Base-by-base conservation (phyloP, 2,113 vertebrate genomes). In the Boleophthalmus pectinirostris region DNA sequence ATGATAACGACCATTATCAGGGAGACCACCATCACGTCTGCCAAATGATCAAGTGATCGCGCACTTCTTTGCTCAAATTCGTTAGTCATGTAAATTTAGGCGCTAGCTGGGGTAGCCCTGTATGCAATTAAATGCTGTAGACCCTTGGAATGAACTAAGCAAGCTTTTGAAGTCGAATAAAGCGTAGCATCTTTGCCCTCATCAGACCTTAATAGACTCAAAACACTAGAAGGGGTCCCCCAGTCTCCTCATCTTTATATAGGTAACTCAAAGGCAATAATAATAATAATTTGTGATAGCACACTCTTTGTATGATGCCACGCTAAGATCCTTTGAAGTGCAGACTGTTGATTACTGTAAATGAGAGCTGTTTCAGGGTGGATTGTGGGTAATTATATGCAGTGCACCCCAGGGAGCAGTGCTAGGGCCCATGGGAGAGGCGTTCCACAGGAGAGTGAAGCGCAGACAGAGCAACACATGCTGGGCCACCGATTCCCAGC, bases 311-410 rank as follows among this genome's bases (percentile, higher is more conserved):
- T 91, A 82, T 88, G 88, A 89, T 89, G 89, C 85, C 85, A 90
- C 88, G 87, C 83, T 54, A 84, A 90, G 56, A 89, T 89, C 88
- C 90, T 93, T 90, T 92, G 92, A 92, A 91, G 90, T 90, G 87
- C 88, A 89, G 89, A 90, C 88, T 92, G 91, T 92, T 92, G 90
- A 92, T 92, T 92, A 90, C 90, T 90, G 90, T 92, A 93, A 93
- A 93, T 93, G 90, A 91, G 90, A 87, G 90, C 90, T 90, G 88
- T 92, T 92, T 93, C 92, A 92, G 90, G 91, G 90, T 93, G 90
- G 89, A 92, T 93, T 91, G 89, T 93, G 92, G 90, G 90, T 92
- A 93, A 93, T 93, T 93, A 93, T 92, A 91, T 91, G 90, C 90
- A 91, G 87, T 89, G 89, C 90, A 93, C 90, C 78, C 89, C 77